Conservation (phyloP, 2,113 vertebrate species). For the Gyps fulvus region DNA sequence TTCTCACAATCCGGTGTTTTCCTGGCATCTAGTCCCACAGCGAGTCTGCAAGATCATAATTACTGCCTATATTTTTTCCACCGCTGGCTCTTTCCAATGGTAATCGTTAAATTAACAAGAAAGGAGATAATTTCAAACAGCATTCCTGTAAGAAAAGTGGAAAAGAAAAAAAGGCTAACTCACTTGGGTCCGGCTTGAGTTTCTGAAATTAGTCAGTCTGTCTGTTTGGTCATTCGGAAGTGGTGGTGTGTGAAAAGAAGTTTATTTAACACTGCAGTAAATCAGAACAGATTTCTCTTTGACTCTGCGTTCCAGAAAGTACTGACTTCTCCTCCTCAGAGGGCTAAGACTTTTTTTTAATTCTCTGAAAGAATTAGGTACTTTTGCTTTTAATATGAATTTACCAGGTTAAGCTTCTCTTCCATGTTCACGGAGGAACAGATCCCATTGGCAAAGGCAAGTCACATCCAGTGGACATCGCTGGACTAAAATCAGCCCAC, state of each 20-base stretch:
- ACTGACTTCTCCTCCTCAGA: neutral
- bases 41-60: neutral
- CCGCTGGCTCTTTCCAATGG: neutral
- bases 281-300: neutral
- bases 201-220: neutral
- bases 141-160: neutral
- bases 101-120: slow-evolving; percentile 42
- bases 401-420: neutral
- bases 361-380: neutral
- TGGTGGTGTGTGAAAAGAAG: neutral
- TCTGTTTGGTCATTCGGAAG: neutral
- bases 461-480: neutral
- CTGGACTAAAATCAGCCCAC: neutral
- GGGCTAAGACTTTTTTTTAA: neutral
- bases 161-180: neutral
- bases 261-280: neutral
- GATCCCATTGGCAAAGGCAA: neutral
- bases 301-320: neutral
- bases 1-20: neutral
- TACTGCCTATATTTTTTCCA: slow-evolving; percentile 9
- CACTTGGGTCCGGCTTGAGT: slow-evolving; percentile 2
- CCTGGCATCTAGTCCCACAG: neutral
- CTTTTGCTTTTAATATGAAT: neutral
- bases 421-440: neutral
- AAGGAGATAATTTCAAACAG: slow-evolving; percentile 32